Base-by-base conservation (phyloP, 2,113 vertebrate species). In the Vireo altiloquus region DNA sequence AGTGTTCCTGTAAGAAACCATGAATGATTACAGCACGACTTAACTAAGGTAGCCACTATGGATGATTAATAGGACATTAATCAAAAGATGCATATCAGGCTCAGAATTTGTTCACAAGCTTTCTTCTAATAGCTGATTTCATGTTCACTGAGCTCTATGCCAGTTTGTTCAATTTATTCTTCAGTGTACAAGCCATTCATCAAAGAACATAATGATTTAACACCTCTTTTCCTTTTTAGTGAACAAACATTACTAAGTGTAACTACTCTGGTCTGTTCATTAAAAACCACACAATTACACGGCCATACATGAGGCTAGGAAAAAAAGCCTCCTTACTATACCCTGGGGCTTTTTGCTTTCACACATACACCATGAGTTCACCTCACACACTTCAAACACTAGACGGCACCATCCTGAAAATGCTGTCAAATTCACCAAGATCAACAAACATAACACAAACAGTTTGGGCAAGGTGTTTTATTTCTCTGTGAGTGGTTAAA, bases 61-160 rank as follows among this genome's bases (percentile, higher is more conserved):
- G 98, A 97, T 98, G 98, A 99, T 98, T 98, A 98, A 98, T 98
- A 98, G 98, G 98, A 97, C 98, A 98, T 99, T 99, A 99, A 99
- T 99, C 99, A 99, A 98, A 98, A 98, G 98, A 99, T 99, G 98
- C 98, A 99, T 99, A 99, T 99, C 98, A 97, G 98, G 97, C 97
- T 98, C 96, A 98, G 98, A 98, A 98, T 99, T 98, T 99, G 98
- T 98, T 99, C 98, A 98, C 98, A 98, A 98, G 98, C 98, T 98
- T 98, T 98, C 97, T 97, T 98, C 98, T 99, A 99, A 99, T 98
- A 98, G 98, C 98, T 98, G 98, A 98, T 98, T 98, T 98, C 98
- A 98, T 98, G 98, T 99, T 98, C 98, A 98, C 96, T 98, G 98
- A 98, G 98, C 97, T 98, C 97, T 97, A 93, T 98, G 97, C 98